Evolutionary conservation across 1,140 invertebrate genomes (phyloP).

Genomic region (Microplitis demolitor): DNA sequence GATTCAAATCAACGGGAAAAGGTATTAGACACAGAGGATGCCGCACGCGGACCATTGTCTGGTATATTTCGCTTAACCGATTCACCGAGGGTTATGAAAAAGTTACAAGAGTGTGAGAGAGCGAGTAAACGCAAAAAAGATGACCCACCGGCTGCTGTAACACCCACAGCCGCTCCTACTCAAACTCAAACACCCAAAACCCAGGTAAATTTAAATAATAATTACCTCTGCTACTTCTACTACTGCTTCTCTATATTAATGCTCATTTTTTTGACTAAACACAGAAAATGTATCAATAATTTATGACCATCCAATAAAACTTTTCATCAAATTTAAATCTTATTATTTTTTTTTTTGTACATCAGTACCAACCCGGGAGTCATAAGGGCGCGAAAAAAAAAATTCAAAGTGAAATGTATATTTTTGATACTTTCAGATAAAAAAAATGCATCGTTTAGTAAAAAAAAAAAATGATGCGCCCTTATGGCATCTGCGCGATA

Average conservation of each 20-base stretch:
- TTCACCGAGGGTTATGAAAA: slow-evolving; percentile 86
- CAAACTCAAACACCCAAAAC: slow-evolving; percentile 62
- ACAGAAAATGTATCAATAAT: too few relatives aligned
- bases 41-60: slow-evolving; percentile 83
- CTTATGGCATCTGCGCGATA: too few relatives aligned
- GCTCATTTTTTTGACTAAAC: too few relatives aligned
- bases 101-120: slow-evolving; percentile 79
- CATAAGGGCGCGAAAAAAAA: too few relatives aligned
- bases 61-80: slow-evolving; percentile 89
- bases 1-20: slow-evolving; percentile 66
- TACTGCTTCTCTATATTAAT: slow-evolving; percentile 24
- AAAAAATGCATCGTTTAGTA: too few relatives aligned
- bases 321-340: too few relatives aligned
- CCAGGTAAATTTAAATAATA: slow-evolving; percentile 45
- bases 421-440: too few relatives aligned
- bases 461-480: too few relatives aligned
- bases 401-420: too few relatives aligned
- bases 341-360: too few relatives aligned
- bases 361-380: too few relatives aligned
- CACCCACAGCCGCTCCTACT: slow-evolving; percentile 43
- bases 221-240: neutral
- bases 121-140: slow-evolving; percentile 76
- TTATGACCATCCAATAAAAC: too few relatives aligned
- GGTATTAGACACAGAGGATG: slow-evolving; percentile 88
- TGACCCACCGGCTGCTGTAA: slow-evolving; percentile 57